phyloP scores from a whole-genome alignment of 2,797 vertebrate genomes.

The Alectoris magna region DNA sequence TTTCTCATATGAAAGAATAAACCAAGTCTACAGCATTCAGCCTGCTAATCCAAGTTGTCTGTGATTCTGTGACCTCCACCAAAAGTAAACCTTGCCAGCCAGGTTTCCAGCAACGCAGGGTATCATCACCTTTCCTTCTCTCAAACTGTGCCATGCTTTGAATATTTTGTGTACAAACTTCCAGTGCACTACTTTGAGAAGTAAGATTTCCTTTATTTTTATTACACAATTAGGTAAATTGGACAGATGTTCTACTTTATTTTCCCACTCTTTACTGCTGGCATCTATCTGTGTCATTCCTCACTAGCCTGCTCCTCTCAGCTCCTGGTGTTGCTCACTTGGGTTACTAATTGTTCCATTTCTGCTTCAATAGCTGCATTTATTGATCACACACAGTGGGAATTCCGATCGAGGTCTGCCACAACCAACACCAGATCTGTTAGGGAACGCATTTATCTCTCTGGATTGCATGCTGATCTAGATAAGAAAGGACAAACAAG shows the following conservation, averaged over 20 bases:
- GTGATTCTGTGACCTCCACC: not conserved
- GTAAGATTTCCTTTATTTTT: constrained; percentile 7
- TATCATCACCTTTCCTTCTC: not conserved
- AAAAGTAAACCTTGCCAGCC: not conserved
- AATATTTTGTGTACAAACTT: not conserved
- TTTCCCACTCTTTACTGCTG: not conserved
- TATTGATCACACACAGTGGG: not conserved
- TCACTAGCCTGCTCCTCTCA: not conserved
- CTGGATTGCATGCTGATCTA: not conserved
- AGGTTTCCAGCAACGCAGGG: not conserved
- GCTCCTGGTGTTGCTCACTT: not conserved
- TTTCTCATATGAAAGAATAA: not conserved
- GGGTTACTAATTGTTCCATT: not conserved
- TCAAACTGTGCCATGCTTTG: not conserved
- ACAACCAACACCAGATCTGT: not conserved
- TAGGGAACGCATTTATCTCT: not conserved
- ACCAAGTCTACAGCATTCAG: not conserved
- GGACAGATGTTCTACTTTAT: constrained; percentile 32
- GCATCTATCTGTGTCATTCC: constrained; percentile 27
- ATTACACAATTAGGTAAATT: constrained; percentile 23
- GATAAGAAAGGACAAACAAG: accelerated
- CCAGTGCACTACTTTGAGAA: not conserved
- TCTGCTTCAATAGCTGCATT: not conserved
- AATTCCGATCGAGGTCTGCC: not conserved
- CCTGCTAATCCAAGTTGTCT: not conserved